phyloP scores from a whole-genome alignment of 2,888 invertebrate genomes.

The Dorcus parallelipipedus region DNA sequence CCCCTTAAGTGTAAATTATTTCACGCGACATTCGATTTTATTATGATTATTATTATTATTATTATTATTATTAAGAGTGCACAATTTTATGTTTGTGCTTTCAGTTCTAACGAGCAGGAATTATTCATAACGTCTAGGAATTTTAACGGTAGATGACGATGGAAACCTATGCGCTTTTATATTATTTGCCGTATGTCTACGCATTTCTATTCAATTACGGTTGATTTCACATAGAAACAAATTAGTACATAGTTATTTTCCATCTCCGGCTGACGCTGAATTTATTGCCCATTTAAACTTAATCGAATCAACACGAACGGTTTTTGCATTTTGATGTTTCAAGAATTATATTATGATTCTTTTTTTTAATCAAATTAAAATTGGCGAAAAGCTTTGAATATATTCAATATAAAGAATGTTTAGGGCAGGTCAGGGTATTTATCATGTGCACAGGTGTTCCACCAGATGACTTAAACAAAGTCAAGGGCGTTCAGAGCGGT shows the following conservation, averaged over 20 bases:
- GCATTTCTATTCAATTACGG: not conserved
- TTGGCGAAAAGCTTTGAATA: not conserved
- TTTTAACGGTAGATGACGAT: not conserved
- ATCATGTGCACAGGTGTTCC: constrained; percentile 15
- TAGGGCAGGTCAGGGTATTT: constrained; percentile 15
- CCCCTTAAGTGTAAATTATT: not conserved
- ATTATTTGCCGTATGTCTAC: not conserved
- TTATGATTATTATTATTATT: not conserved
- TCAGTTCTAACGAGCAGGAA: not conserved
- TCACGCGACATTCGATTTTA: not conserved
- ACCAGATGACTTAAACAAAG: constrained; percentile 14
- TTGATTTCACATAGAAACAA: no score
- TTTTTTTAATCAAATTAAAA: not conserved
- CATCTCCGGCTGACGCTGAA: no score
- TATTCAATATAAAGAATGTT: constrained; percentile 8
- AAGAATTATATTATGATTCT: no score
- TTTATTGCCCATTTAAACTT: no score
- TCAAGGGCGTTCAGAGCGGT: constrained; percentile 11
- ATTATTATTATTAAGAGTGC: not conserved
- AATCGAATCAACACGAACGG: no score
- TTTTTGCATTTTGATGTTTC: no score
- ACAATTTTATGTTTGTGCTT: no score
- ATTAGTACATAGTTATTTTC: no score
- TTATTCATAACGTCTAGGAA: not conserved
- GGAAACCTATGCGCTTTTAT: not conserved